A percentile compares a stretch with the other conserved stretches of the same genome.
Conservation (phyloP, 2,113 vertebrate species). For the Propithecus coquereli region DNA sequence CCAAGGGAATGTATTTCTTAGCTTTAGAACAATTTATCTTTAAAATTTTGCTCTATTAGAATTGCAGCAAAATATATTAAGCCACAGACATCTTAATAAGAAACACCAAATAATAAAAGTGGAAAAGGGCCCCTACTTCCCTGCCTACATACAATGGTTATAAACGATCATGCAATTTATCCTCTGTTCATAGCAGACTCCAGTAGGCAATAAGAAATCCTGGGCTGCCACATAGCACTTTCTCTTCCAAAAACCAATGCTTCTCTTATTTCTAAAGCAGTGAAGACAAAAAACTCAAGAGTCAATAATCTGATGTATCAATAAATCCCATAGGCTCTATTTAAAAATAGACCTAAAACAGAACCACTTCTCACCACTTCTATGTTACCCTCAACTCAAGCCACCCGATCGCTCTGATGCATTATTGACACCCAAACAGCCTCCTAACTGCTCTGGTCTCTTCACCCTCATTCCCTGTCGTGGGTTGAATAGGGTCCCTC, state of each 20-base stretch:
- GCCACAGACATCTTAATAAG: background rate
- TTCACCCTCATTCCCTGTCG: background rate
- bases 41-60: slow-evolving; percentile 14
- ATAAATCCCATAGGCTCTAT: background rate
- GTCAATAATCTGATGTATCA: background rate
- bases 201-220: background rate
- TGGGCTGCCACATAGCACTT: background rate
- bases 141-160: background rate
- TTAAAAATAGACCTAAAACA: background rate
- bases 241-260: background rate
- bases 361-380: background rate
- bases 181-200: background rate
- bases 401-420: background rate
- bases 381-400: background rate
- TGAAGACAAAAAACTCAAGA: background rate
- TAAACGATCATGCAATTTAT: background rate
- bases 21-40: background rate
- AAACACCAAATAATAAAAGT: background rate
- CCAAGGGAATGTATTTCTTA: background rate
- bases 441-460: background rate
- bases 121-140: background rate
- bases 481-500: background rate
- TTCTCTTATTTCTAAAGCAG: background rate
- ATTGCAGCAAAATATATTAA: background rate
- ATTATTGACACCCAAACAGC: background rate